Percentiles rank a stretch among this genome's conserved stretches.
phyloP scores from a whole-genome alignment of 1,140 invertebrate genomes.

The Bombus soroeensis region DNA sequence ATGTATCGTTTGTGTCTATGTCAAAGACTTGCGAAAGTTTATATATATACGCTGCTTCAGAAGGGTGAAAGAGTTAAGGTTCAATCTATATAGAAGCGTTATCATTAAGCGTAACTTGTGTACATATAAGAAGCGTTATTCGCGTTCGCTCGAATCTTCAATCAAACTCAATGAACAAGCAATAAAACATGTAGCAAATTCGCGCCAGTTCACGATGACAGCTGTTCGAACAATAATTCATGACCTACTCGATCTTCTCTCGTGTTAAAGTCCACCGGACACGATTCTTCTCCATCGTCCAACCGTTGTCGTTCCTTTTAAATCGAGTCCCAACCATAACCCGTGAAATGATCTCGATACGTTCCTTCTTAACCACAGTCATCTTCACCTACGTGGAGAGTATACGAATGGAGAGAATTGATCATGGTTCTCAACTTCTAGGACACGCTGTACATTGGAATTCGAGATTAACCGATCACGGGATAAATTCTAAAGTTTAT shows the following conservation, averaged over 20 bases:
- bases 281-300: background rate
- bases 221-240: background rate
- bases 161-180: background rate
- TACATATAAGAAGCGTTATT: too few relatives aligned
- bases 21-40: too few relatives aligned
- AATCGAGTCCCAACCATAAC: background rate
- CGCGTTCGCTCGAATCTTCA: background rate
- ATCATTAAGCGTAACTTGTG: background rate
- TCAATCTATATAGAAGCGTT: background rate
- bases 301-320: background rate
- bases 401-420: too few relatives aligned
- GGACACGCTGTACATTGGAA: background rate
- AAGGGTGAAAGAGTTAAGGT: background rate
- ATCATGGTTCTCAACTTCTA: too few relatives aligned
- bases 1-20: too few relatives aligned
- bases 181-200: background rate
- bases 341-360: too few relatives aligned
- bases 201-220: background rate
- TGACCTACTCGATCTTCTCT: background rate
- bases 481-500: constrained; percentile 16
- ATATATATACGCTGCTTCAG: too few relatives aligned
- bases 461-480: background rate
- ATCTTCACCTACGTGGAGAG: too few relatives aligned
- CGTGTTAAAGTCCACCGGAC: background rate
- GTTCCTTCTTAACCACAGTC: too few relatives aligned